Evolutionary conservation across 2,888 invertebrate species (phyloP), one percentile per base, ranked within the genome.

Genomic region (Archips crataeganus): DNA sequence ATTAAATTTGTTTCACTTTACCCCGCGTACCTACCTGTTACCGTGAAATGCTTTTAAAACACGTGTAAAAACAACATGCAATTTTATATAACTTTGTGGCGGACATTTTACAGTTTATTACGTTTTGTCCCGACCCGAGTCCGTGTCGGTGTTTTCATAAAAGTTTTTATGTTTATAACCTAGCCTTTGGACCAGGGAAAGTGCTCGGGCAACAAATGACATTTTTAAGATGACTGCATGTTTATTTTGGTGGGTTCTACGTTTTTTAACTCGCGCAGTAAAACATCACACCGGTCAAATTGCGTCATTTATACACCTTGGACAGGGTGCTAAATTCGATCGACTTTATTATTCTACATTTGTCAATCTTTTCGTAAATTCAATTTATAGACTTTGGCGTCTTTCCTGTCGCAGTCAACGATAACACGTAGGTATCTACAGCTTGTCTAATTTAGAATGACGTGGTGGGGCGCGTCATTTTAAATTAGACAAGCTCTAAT

Each of bases 151-250:
- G 85, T 87, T 89, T 90, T 89, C 87, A 91, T 91, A 90, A 91
- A 91, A 91, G 80, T 91, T 92, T 92, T 91, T 88, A 91, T 84
- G 87, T 88, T 89, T 88, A 90, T 84, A 83, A 81, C 85, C 79
- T 75, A 80, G 79, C 82, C 80, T 80, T 81, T 72, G 75, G 81
- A 77, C 75, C 80, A 80, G 74, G 78, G 80, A 78, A 82, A 85
- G 80, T 84, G 85, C 81, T 82, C 80, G 79, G 82, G 83, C 83
- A 85, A 82, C 85, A 86, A 86, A 87, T 85, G 79, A 77, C 85
- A 86, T 86, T 89, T 88, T 87, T 84, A 85, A 84, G 82, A 81
- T 81, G 78, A 80, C 77, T 77, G 79, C 81, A 81, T 80, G 82
- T 85, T 85, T 84, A 83, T 85, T 87, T 86, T 73, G 34, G 54